Base-by-base conservation (phyloP, 1,140 invertebrate genomes). In the Chlorops oryzae region DNA sequence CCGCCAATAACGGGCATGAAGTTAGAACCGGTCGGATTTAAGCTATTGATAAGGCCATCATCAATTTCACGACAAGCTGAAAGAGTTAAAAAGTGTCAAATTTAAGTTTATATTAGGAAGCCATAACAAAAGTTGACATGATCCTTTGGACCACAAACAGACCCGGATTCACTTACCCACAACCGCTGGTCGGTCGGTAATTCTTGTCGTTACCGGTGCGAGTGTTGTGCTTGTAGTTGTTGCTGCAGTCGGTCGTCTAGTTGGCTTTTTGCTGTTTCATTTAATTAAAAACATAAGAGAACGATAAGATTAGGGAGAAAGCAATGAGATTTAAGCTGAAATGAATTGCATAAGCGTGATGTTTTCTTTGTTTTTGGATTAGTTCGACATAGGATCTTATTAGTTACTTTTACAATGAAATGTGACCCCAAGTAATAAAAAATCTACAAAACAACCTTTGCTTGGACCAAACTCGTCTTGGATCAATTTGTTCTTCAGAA, bases 1-100 rank as follows among this genome's bases (percentile, higher is more conserved):
- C 67, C 67, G 3, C 54, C 65, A 1, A 70, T 41, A 20, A 70
- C 70, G n/a, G n/a, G n/a, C n/a, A n/a, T n/a, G n/a, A n/a, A n/a
- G n/a, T n/a, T n/a, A n/a, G n/a, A n/a, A n/a, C n/a, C n/a, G 20
- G 70, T 62, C 1, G 41, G 28, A 7, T 54, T 54, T 2, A 70
- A 27, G n/a, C 23, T 3, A 0, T 17, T 1, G 0, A 25, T 15
- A 1, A 37, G 9, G 15, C 27, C 10, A 10, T n/a, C 22, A 3
- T 51, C 10, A 7, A 55, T 47, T 23, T 41, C 41, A 25, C 20
- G 35, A 27, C 53, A 55, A 17, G 53, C 53, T 55, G 7, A 0
- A 37, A 47, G 24, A 32, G 20, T 22, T 24, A n/a, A 23, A 2
- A 47, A 39, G 7, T 34, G 24, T 5, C 12, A 21, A n/a, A 15